phyloP scores from a whole-genome alignment of 2,797 vertebrate genomes.

The Megalops cyprinoides region DNA sequence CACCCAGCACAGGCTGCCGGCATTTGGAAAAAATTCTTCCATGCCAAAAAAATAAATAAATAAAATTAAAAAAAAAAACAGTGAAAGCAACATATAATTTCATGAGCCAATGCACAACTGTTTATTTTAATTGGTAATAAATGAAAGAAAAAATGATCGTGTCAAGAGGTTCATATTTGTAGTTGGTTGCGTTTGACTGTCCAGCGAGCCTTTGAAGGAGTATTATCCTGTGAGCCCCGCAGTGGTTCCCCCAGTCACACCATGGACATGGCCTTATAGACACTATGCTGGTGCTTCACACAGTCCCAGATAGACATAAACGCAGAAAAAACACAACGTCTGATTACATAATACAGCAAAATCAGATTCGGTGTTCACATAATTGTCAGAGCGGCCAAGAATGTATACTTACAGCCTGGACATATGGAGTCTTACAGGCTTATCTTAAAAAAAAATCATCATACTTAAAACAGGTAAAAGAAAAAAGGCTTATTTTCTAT shows the following conservation, averaged over 20 bases:
- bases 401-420: background rate
- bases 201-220: background rate
- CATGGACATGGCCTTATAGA: background rate
- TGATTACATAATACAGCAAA: background rate
- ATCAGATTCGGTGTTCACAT: background rate
- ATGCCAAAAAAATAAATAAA: background rate
- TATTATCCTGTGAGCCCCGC: too few species aligned
- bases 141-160: background rate
- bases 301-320: too few species aligned
- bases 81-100: background rate
- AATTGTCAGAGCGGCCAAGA: background rate
- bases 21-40: background rate
- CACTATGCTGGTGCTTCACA: too few species aligned
- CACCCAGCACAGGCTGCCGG: too few species aligned
- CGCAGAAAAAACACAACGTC: background rate
- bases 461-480: too few species aligned
- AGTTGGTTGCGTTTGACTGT: background rate
- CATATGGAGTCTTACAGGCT: background rate
- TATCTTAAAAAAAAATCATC: background rate
- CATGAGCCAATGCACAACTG: slow-evolving; percentile 11
- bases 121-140: slow-evolving; percentile 5
- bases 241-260: background rate
- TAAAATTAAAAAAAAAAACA: too few species aligned
- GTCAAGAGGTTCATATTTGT: background rate
- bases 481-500: background rate